Evolutionary conservation across 2,113 vertebrate genomes (phyloP), one percentile per base, ranked within the genome.

Genomic region (Thalassoma bifasciatum): DNA sequence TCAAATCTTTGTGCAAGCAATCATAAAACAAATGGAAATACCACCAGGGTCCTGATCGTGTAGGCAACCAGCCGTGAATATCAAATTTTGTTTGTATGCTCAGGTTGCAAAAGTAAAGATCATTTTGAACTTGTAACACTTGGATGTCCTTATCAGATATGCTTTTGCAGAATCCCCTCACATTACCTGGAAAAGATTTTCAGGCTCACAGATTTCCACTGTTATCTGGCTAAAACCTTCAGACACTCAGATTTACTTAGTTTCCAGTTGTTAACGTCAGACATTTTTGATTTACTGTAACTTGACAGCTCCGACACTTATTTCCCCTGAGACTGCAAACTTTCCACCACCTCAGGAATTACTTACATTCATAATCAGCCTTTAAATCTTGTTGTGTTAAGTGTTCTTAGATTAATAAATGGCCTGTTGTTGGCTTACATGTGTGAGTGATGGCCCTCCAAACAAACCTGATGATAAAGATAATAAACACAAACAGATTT

Each of bases 191-290:
- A 40, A 30, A 4, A 30, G 30, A 30, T 30, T 30, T 6, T 4
- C 6, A 30, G 30, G 3, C 30, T 30, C 9, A 37, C 22, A 8
- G 16, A 53, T 57, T 17, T 30, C 22, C 10, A 53, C 6, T 71
- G 3, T 53, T 47, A 26, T 11, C 54, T 26, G 37, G 17, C 26
- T 53, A 37, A 65, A 66, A 44, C 34, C 11, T 7, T 63, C n/a
- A 42, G 9, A 11, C 17, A 5, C 21, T 52, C 9, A 63, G 10
- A 22, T 47, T 22, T 68, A 16, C 22, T 34, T 63, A 12, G n/a
- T 71, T 46, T 46, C 44, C 44, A 46, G 44, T 46, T 46, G 44
- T 46, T 74, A 37, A 71, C 37, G 24, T 21, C 16, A 26, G 5
- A 51, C 3, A 57, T 40, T 22, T 62, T 68, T 68, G 21, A 68